Evolutionary conservation across 2,797 vertebrate genomes (phyloP).

Genomic region (Pteronotus mesoamericanus): DNA sequence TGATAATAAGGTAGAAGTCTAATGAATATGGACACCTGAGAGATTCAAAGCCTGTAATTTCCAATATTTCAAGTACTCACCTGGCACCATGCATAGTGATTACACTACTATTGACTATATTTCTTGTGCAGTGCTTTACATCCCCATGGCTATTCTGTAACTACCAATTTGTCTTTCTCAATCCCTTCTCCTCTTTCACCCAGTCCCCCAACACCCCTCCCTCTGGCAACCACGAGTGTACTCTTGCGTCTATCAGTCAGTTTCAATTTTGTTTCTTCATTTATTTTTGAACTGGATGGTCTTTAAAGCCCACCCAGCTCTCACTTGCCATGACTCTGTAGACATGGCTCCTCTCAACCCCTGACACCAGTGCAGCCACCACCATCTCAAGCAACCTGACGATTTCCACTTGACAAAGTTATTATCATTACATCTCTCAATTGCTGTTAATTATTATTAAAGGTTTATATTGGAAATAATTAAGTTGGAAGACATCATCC

Average conservation of each 20-base stretch:
- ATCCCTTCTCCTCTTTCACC: neutral
- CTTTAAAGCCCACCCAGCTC: neutral
- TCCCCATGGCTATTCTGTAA: neutral
- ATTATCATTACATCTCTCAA: neutral
- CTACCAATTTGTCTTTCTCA: neutral
- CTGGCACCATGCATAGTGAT: neutral
- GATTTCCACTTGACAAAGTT: neutral
- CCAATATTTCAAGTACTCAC: neutral
- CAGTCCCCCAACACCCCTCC: neutral
- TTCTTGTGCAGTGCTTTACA: neutral
- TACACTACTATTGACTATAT: neutral
- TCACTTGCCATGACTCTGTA: neutral
- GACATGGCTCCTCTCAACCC: neutral
- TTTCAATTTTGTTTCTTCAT: neutral
- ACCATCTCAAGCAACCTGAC: neutral
- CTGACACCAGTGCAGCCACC: neutral
- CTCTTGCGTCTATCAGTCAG: neutral
- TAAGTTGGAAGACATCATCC: neutral
- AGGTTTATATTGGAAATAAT: neutral
- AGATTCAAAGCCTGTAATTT: neutral
- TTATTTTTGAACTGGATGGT: neutral
- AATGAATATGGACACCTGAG: neutral
- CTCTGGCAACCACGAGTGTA: neutral
- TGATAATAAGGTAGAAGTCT: neutral
- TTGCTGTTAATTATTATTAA: neutral